These are phyloP conservation scores for Chrysemys picta DNA, from an alignment of 2,113 vertebrate species.

Conservation along the genomic window DNA sequence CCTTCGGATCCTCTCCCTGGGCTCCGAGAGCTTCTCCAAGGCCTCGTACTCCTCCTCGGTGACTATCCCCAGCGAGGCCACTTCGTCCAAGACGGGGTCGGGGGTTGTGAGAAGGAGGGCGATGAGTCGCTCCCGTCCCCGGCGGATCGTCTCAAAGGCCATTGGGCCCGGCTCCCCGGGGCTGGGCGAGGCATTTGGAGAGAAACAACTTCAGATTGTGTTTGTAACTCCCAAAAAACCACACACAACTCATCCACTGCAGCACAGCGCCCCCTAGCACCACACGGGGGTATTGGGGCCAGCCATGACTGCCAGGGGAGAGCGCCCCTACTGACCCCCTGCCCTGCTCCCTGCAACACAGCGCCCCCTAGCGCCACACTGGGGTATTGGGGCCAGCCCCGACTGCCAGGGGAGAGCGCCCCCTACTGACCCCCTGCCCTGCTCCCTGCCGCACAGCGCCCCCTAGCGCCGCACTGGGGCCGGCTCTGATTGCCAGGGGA, in stretches of 20 bases:
- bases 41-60: not conserved
- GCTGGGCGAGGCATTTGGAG: not conserved
- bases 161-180: not conserved
- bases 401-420: too few species aligned
- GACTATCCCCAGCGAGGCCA: not conserved
- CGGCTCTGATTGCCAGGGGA: too few species aligned
- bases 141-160: not conserved
- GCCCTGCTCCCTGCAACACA: not conserved
- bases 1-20: not conserved
- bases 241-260: not conserved
- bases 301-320: too few species aligned
- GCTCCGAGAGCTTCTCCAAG: not conserved
- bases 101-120: not conserved
- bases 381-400: too few species aligned
- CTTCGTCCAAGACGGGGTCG: not conserved
- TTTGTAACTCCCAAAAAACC: not conserved
- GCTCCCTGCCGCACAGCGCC: too few species aligned
- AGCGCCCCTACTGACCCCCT: not conserved
- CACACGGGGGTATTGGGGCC: fast-evolving
- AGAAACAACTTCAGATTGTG: not conserved
- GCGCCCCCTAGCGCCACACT: not conserved
- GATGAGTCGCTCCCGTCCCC: not conserved
- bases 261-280: not conserved
- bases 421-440: too few species aligned
- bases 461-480: too few species aligned